Conservation (phyloP, 2,797 vertebrate species). For the Spinus olivaceus region DNA sequence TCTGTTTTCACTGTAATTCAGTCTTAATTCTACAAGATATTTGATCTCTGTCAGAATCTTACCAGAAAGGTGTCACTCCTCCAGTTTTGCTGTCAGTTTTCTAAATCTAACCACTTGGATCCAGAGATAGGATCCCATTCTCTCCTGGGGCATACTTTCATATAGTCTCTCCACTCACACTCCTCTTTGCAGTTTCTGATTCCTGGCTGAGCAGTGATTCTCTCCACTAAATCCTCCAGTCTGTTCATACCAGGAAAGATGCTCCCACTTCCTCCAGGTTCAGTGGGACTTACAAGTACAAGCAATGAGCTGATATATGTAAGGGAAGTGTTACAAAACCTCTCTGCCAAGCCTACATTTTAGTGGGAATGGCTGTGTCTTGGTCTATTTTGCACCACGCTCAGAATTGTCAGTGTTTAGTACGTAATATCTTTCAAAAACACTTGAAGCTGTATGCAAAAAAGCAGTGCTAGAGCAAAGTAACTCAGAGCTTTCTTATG, state of each 20-base stretch:
- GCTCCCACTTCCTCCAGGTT: not conserved
- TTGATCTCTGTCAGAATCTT: not conserved
- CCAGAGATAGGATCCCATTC: not conserved
- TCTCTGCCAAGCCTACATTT: not conserved
- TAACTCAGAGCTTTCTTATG: not conserved
- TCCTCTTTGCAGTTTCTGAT: not conserved
- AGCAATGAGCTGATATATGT: not conserved
- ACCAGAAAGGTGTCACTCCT: not conserved
- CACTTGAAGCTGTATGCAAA: not conserved
- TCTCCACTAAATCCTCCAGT: not conserved
- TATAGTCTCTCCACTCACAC: not conserved
- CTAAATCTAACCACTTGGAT: not conserved
- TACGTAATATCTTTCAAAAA: not conserved
- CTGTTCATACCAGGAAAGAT: not conserved
- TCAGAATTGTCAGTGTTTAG: not conserved
- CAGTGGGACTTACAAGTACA: not conserved
- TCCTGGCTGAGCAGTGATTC: not conserved
- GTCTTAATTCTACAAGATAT: not conserved
- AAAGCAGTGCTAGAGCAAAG: not conserved
- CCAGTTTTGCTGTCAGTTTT: not conserved
- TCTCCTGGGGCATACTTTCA: not conserved
- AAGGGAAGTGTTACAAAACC: not conserved
- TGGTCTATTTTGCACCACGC: not conserved
- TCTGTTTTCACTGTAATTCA: not conserved
- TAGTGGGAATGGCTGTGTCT: not conserved